Conservation (phyloP, 35 echinoderm and acorn worm genomes). For the Holothuria glaberrima region DNA sequence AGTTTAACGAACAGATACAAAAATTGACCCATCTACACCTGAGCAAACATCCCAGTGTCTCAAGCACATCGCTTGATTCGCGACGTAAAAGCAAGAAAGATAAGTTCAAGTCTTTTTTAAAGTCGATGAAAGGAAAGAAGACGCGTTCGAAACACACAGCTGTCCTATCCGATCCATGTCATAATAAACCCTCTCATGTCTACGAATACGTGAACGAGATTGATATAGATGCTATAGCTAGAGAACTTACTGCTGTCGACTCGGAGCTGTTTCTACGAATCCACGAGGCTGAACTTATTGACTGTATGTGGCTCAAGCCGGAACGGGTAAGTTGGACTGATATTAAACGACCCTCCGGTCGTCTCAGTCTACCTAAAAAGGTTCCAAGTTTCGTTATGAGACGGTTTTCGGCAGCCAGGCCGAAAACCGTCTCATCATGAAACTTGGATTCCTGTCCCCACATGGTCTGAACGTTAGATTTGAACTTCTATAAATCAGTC, state of each 20-base stretch:
- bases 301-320: slow-evolving; percentile 81
- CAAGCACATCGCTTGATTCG: too few relatives aligned
- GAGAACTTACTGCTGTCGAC: slow-evolving; percentile 81
- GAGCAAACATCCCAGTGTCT: background rate
- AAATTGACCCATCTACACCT: background rate
- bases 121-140: background rate
- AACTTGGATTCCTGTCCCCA: too few relatives aligned
- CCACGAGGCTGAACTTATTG: slow-evolving; percentile 83
- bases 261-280: slow-evolving; percentile 75
- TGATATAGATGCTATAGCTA: slow-evolving; percentile 64
- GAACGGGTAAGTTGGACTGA: slow-evolving; percentile 48
- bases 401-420: too few relatives aligned
- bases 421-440: too few relatives aligned
- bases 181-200: background rate
- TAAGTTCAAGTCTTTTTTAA: background rate
- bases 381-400: too few relatives aligned
- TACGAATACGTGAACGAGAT: slow-evolving; percentile 65
- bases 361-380: too few relatives aligned
- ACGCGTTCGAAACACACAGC: background rate
- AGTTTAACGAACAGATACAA: background rate
- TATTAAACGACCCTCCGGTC: too few relatives aligned
- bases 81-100: background rate
- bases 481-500: too few relatives aligned
- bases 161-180: background rate
- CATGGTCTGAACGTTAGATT: too few relatives aligned